phyloP scores from a whole-genome alignment of 2,797 vertebrate species.

The Peromyscus aztecus region DNA sequence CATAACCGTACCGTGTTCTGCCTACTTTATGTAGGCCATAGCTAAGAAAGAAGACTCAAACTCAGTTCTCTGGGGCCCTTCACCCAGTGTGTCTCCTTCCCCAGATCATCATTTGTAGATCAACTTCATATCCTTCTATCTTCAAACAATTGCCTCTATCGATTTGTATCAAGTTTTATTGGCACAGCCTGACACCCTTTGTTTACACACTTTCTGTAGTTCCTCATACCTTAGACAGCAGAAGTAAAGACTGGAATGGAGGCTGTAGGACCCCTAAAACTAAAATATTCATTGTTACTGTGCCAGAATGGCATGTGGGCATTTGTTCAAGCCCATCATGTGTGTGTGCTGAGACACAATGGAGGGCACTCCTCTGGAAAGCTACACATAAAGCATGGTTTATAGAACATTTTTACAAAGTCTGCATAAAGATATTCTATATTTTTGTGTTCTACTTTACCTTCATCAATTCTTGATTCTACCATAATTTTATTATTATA shows the following conservation, averaged over 20 bases:
- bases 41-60: neutral
- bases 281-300: neutral
- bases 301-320: neutral
- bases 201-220: neutral
- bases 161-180: neutral
- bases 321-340: neutral
- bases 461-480: neutral
- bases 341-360: neutral
- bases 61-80: neutral
- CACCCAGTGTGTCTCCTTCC: neutral
- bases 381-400: neutral
- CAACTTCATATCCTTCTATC: neutral
- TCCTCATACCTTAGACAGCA: neutral
- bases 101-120: neutral
- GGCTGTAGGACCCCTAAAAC: neutral
- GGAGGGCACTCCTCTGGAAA: neutral
- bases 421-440: neutral
- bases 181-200: neutral
- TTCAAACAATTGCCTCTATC: neutral
- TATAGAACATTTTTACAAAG: neutral
- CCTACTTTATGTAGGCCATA: neutral
- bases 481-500: neutral
- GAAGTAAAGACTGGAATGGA: neutral
- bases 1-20: too few species aligned
- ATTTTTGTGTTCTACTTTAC: neutral